These are phyloP conservation scores for Periphyllus acericola DNA, from an alignment of 2,888 invertebrate species.

Conservation along the genomic window DNA sequence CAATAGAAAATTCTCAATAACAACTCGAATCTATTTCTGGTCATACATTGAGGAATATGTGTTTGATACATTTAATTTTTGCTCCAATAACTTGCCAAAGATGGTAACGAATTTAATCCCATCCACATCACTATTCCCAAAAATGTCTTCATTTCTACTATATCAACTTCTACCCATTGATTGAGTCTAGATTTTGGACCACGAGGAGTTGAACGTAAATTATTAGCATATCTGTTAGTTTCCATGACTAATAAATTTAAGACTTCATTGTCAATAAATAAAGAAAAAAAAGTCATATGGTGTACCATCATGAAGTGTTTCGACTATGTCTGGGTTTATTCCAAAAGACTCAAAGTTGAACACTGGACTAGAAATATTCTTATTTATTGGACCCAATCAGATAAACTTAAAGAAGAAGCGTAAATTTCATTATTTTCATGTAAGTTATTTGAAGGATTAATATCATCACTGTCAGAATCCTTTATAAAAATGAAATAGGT, in stretches of 20 bases:
- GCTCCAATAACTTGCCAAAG: not conserved
- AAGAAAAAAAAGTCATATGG: not conserved
- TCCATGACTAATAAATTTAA: not conserved
- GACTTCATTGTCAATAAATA: not conserved
- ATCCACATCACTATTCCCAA: constrained; percentile 66
- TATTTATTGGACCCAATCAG: not conserved
- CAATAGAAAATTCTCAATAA: constrained; percentile 20
- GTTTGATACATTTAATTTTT: too few relatives aligned
- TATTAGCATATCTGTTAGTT: constrained; percentile 1
- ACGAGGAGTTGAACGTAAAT: constrained; percentile 15
- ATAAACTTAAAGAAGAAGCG: not conserved
- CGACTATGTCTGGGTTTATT: constrained; percentile 9
- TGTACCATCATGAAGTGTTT: not conserved
- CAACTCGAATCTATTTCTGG: constrained; percentile 5
- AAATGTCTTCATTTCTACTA: constrained; percentile 65
- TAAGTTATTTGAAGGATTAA: not conserved
- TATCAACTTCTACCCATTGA: constrained; percentile 64
- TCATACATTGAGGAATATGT: constrained; percentile 19
- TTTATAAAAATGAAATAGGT: not conserved
- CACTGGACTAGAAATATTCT: constrained; percentile 6
- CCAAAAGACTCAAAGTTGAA: not conserved
- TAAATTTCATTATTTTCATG: not conserved
- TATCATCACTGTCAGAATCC: not conserved
- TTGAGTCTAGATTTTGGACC: constrained; percentile 11
- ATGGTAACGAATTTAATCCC: constrained; percentile 65